These are phyloP conservation scores for Lochmaea capreae DNA, from an alignment of 2,888 invertebrate species.

Conservation along the genomic window DNA sequence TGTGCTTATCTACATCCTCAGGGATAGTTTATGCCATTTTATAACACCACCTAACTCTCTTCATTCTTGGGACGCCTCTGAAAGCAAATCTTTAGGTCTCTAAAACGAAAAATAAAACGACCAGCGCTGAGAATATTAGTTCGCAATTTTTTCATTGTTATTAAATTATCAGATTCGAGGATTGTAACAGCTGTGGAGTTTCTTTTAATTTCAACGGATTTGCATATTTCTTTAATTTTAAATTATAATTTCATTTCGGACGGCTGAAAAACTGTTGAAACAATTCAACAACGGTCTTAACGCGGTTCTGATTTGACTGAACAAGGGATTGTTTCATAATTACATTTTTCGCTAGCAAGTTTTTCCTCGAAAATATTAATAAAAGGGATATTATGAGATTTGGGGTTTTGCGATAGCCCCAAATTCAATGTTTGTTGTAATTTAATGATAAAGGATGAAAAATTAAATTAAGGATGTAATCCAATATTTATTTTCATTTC, in stretches of 20 bases:
- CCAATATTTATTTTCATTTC: too few species aligned
- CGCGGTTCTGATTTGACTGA: constrained; percentile 28
- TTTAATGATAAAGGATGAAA: too few species aligned
- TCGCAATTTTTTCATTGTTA: constrained; percentile 49
- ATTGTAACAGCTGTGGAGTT: constrained; percentile 50
- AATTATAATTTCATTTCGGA: constrained; percentile 44
- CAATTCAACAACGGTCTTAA: constrained; percentile 28
- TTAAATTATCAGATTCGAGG: constrained; percentile 52
- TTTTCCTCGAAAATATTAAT: constrained; percentile 8
- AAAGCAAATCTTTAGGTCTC: constrained; percentile 6
- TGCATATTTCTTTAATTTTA: constrained; percentile 53
- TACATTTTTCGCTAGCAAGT: constrained; percentile 18
- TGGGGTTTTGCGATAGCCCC: neutral
- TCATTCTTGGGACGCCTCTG: neutral
- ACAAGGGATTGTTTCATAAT: constrained; percentile 33
- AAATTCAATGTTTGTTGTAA: too few species aligned
- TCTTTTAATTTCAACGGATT: constrained; percentile 47
- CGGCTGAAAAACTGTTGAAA: constrained; percentile 30
- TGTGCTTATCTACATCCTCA: too few species aligned
- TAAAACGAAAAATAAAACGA: neutral
- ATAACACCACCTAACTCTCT: too few species aligned
- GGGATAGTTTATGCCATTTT: neutral
- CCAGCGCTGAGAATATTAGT: constrained; percentile 44
- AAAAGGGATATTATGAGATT: constrained; percentile 11
- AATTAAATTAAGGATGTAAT: too few species aligned